Percentiles rank a stretch among this genome's conserved stretches.
Conservation (phyloP, 2,113 vertebrate species). For the Tetrax tetrax region DNA sequence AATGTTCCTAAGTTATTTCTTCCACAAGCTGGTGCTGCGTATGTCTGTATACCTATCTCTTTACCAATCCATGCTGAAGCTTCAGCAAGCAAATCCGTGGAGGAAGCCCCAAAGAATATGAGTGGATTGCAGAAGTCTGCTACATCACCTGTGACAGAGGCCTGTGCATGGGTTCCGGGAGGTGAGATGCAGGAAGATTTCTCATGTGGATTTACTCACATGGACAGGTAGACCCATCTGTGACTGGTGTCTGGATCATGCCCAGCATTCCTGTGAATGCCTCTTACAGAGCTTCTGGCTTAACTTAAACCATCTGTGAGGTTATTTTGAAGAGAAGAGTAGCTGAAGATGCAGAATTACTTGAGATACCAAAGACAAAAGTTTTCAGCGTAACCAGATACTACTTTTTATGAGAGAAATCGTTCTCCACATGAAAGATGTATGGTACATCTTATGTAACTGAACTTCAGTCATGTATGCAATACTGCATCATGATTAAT, state of each 20-base stretch:
- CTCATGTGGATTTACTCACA: background rate
- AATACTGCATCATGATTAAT: background rate
- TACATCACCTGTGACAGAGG: background rate
- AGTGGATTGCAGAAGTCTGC: background rate
- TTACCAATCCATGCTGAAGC: background rate
- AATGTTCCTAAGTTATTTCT: background rate
- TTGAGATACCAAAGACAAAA: background rate
- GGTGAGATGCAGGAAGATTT: background rate
- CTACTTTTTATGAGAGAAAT: background rate
- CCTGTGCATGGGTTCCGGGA: background rate
- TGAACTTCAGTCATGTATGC: background rate
- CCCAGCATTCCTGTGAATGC: background rate
- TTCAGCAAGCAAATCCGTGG: background rate
- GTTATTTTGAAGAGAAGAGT: background rate
- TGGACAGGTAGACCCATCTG: background rate
- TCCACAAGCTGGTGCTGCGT: background rate
- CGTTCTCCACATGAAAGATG: background rate
- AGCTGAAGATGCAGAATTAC: background rate
- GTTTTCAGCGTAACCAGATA: background rate
- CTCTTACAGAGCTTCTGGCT: background rate
- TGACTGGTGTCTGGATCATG: background rate
- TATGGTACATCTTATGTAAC: background rate
- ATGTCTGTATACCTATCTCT: background rate
- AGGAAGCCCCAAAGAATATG: background rate
- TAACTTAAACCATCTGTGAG: background rate